A percentile compares a stretch with the other conserved stretches of the same genome.
These are phyloP conservation scores for Tokudaia muenninki DNA, from an alignment of 2,797 vertebrate genomes.

Conservation along the genomic window DNA sequence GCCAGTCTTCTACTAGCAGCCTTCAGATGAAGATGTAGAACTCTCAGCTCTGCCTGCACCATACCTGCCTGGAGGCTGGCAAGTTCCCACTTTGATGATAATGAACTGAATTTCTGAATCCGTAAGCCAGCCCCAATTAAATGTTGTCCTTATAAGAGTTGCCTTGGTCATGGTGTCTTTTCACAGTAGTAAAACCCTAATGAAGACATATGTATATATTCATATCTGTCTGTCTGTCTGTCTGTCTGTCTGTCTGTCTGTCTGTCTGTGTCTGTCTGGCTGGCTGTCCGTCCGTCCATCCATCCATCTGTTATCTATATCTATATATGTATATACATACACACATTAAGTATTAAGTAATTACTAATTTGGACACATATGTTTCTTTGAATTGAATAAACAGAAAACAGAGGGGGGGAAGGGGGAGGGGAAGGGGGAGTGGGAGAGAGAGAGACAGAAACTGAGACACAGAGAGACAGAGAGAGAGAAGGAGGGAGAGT, in stretches of 20 bases:
- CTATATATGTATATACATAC: too few relatives aligned
- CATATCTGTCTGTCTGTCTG: too few relatives aligned
- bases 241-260: too few relatives aligned
- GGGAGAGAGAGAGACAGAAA: too few relatives aligned
- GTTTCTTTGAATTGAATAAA: not conserved
- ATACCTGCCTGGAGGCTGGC: not conserved
- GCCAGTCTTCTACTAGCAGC: not conserved
- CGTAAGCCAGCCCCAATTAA: not conserved
- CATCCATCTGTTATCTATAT: too few relatives aligned
- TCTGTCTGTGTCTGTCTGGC: too few relatives aligned
- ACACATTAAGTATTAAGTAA: not conserved
- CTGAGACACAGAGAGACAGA: not conserved
- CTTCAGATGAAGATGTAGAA: not conserved
- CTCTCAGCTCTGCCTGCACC: not conserved
- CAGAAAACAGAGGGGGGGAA: not conserved
- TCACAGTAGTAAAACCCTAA: not conserved
- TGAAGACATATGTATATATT: too few relatives aligned
- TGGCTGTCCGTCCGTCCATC: too few relatives aligned
- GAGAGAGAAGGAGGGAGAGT: not conserved
- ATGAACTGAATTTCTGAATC: not conserved
- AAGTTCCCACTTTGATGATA: not conserved
- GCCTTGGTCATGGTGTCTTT: not conserved
- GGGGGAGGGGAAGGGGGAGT: not conserved
- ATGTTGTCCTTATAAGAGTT: not conserved
- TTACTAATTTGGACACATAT: not conserved